phyloP scores from a whole-genome alignment of 2,888 invertebrate genomes.

The Brenthis hecate region DNA sequence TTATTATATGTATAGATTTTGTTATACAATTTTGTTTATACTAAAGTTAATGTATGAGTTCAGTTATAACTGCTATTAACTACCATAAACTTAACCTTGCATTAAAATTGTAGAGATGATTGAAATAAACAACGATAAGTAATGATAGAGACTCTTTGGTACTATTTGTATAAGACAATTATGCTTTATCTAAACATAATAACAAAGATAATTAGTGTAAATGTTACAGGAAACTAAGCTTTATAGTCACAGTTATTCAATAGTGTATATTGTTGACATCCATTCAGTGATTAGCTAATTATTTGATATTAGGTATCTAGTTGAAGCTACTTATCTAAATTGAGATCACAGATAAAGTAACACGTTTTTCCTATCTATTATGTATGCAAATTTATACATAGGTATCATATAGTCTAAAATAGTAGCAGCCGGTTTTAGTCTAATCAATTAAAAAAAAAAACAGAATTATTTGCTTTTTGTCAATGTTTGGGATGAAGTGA shows the following conservation, averaged over 20 bases:
- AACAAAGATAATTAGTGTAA: slow-evolving; percentile 13
- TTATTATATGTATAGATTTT: too few relatives aligned
- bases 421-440: too few relatives aligned
- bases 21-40: too few relatives aligned
- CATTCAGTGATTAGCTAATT: slow-evolving; percentile 11
- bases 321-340: slow-evolving; percentile 9
- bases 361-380: neutral
- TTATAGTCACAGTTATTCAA: slow-evolving; percentile 7
- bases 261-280: neutral
- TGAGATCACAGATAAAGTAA: neutral
- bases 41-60: too few relatives aligned
- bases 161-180: slow-evolving; percentile 19
- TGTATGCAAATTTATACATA: too few relatives aligned
- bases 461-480: too few relatives aligned
- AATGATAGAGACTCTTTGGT: neutral
- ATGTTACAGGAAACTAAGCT: slow-evolving; percentile 24
- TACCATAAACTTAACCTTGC: neutral
- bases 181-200: slow-evolving; percentile 8
- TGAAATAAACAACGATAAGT: slow-evolving; percentile 21
- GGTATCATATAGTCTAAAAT: too few relatives aligned
- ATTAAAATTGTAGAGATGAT: slow-evolving; percentile 8
- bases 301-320: neutral
- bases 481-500: too few relatives aligned
- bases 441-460: too few relatives aligned
- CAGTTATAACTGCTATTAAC: too few relatives aligned